Evolutionary conservation across 2,888 invertebrate species (phyloP).

Genomic region (Parthenolecanium corni): DNA sequence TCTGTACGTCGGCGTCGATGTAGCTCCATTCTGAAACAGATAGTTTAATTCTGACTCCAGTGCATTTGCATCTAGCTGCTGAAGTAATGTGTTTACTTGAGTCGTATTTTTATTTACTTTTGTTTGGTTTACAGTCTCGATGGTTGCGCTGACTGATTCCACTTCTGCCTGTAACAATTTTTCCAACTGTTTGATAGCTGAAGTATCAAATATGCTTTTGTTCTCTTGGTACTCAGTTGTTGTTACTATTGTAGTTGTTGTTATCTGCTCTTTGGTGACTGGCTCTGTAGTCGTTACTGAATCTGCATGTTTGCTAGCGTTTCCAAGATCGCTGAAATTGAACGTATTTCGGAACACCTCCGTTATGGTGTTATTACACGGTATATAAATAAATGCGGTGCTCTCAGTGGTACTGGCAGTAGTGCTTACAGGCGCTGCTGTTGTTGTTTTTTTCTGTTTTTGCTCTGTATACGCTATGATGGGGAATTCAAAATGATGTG

Average conservation of each 20-base stretch:
- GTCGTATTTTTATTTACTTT: too few species aligned
- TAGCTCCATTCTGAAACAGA: not conserved
- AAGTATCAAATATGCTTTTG: not conserved
- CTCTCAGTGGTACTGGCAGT: not conserved
- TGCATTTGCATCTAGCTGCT: too few species aligned
- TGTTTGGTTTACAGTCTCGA: too few species aligned
- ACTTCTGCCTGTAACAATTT: too few species aligned
- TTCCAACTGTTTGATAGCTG: too few species aligned
- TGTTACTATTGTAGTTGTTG: not conserved
- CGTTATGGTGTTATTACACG: not conserved
- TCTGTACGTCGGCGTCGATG: too few species aligned
- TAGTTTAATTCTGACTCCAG: not conserved
- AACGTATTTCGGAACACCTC: not conserved
- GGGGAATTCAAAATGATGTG: not conserved
- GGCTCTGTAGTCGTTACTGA: not conserved
- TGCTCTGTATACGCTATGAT: constrained; percentile 1
- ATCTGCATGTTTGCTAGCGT: not conserved
- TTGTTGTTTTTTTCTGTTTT: not conserved
- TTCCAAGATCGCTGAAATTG: not conserved
- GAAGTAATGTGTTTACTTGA: too few species aligned
- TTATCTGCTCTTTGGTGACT: not conserved
- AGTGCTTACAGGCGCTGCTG: not conserved
- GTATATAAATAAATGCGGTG: constrained; percentile 10
- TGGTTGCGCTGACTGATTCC: too few species aligned
- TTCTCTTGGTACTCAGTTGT: not conserved